Base-by-base conservation (phyloP, 2,888 invertebrate genomes). In the Arge pagana region DNA sequence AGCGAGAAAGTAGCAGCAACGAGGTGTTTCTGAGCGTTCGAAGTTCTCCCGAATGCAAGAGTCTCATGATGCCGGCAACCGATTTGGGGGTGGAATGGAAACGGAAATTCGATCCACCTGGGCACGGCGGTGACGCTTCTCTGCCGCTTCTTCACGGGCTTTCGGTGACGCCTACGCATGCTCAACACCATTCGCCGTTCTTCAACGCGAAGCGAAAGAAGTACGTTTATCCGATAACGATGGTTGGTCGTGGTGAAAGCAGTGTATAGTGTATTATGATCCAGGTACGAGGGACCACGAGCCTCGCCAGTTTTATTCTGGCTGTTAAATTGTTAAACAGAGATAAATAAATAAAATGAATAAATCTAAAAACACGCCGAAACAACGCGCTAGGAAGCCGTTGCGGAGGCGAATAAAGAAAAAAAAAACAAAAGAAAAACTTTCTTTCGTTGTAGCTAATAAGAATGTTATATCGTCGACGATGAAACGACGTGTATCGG, bases 201-300 rank as follows among this genome's bases (percentile, higher is more conserved):
- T 81, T 81, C 67, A 82, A 80, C 64, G 82, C 84, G 2, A 80
- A 83, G 56, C 78, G 85, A 56, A 84, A 85, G 66, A 84, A 84
- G 64, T 82, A 82, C 65, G 81, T 85, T 37, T 85, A 85, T 74
- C 85, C 85, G 48, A 78, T 82, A 52, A 79, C 79, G 52, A 64
- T 74, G 53, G 77, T 81, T 54, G 77, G 77, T 37, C 79, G 79
- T 48, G 80, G 80, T 23, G 83, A 83, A 65, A 83, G 82, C 70
- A 81, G 81, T 68, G 82, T 82, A 54, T 82, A 77, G 68, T 52
- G 37, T 36, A 52, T 30, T 16, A 11, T 36, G 18, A 36, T 6
- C 30, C 15, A 28, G 19, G 36, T 19, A 21, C 36, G n/a, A n/a
- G n/a, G n/a, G n/a, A n/a, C n/a, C n/a, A n/a, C n/a, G 35, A 37